Percentiles rank a stretch among this genome's conserved stretches.
Conservation (phyloP, 1,140 invertebrate genomes). For the Papilio polytes region DNA sequence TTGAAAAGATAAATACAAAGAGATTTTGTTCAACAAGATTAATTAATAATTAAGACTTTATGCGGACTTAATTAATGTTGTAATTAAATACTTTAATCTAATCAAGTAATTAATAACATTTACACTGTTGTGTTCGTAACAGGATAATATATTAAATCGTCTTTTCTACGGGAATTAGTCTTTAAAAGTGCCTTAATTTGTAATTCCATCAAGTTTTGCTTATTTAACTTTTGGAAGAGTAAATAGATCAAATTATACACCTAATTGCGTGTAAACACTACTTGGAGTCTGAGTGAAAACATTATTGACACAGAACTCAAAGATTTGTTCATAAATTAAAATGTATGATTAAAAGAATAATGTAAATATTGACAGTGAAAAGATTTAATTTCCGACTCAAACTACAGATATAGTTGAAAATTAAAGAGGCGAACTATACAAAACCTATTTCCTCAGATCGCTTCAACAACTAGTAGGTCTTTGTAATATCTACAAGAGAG, state of each 20-base stretch:
- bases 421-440: slow-evolving; percentile 9
- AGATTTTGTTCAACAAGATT: not conserved
- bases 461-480: slow-evolving; percentile 11
- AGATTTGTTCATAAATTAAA: too few species aligned
- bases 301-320: too few species aligned
- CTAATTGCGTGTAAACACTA: not conserved
- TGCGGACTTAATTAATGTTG: not conserved
- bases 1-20: too few species aligned
- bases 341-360: too few species aligned
- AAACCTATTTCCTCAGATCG: slow-evolving; percentile 11
- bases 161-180: not conserved
- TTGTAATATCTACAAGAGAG: slow-evolving; percentile 20
- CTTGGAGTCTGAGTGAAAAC: too few species aligned
- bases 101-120: not conserved
- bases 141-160: not conserved
- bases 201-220: not conserved
- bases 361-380: not conserved
- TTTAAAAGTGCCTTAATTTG: not conserved
- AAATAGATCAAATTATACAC: not conserved
- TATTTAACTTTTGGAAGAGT: not conserved
- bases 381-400: not conserved
- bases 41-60: not conserved
- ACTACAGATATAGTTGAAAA: not conserved
- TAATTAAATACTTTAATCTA: not conserved
- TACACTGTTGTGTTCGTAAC: not conserved